These are phyloP conservation scores for Tetraodon nigroviridis DNA, from an alignment of 2,113 vertebrate species.

Conservation along the genomic window DNA sequence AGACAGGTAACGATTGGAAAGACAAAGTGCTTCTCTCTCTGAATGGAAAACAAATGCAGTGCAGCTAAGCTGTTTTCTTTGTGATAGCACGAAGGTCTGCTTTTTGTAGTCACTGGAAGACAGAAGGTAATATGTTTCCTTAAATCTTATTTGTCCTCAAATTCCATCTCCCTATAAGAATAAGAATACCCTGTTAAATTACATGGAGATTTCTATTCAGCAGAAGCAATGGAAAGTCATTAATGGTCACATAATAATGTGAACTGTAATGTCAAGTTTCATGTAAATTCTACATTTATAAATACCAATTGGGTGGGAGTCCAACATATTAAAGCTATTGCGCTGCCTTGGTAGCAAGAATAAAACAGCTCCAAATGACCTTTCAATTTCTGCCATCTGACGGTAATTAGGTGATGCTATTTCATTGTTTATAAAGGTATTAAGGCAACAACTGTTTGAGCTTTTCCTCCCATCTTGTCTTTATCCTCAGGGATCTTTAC, in stretches of 20 bases:
- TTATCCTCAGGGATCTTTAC: conserved; percentile 1
- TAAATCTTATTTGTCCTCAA: conserved; percentile 74
- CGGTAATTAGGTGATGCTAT: conserved; percentile 74
- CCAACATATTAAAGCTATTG: conserved; percentile 3
- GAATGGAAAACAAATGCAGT: conserved; percentile 75
- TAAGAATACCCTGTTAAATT: conserved; percentile 64
- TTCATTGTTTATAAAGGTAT: conserved; percentile 71
- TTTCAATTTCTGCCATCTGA: conserved; percentile 74
- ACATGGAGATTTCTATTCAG: conserved; percentile 50
- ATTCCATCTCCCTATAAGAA: conserved; percentile 67
- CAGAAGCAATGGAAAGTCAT: conserved; percentile 27
- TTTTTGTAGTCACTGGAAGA: conserved; percentile 74
- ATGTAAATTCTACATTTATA: background rate
- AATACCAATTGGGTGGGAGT: background rate
- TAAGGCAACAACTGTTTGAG: conserved; percentile 71
- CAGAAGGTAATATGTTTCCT: conserved; percentile 72
- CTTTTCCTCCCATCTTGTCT: conserved; percentile 54
- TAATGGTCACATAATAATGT: conserved; percentile 34
- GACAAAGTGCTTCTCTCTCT: conserved; percentile 86
- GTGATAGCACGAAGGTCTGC: conserved; percentile 73
- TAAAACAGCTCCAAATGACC: conserved; percentile 63
- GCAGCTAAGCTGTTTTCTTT: conserved; percentile 76
- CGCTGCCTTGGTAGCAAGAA: conserved; percentile 5
- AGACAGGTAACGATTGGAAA: conserved; percentile 99
- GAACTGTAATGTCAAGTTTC: conserved; percentile 29